Evolutionary conservation across 2,113 vertebrate genomes (phyloP), one percentile per base, ranked within the genome.

Genomic region (Onychorhynchus coronatus): DNA sequence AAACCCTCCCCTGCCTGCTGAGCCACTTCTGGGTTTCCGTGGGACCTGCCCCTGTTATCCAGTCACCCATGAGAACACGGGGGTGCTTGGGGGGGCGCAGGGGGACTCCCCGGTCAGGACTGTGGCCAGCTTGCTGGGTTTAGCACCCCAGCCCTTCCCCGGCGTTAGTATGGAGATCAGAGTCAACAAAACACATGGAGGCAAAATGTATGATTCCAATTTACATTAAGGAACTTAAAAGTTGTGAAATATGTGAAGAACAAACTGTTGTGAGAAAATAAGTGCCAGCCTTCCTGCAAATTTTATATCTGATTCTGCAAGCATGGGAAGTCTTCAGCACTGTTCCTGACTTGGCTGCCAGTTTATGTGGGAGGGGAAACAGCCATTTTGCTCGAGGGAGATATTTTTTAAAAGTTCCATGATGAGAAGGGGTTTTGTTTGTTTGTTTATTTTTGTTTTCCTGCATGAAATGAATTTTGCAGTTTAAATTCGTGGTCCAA

Each of bases 161-260:
- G 11, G 49, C 68, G 89, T 93, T 95, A 93, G 85, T 92, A 91
- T 91, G 95, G 95, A 96, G 95, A 95, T 93, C 88, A 80, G 90
- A 96, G 95, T 95, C 95, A 96, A 96, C 85, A 96, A 96, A 97
- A 96, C 96, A 95, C 96, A 95, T 94, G 95, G 94, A 96, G 86
- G n/a, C 93, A 93, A 96, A 97, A 93, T 96, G 91, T 88, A 96
- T 33, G 88, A 93, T 89, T 94, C 96, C 95, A 95, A 96, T 96
- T 96, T 96, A 97, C 93, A 96, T 97, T 96, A 94, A 96, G 88
- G 79, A 95, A 94, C 96, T 96, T 96, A 97, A 95, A 96, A 96
- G 96, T 97, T 96, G 96, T 97, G 96, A 97, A 97, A 95, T 96
- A 97, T 96, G 96, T 95, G 96, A 96, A 96, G 96, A 97, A 96